Evolutionary conservation across 1,140 invertebrate genomes (phyloP), one percentile per base, ranked within the genome.

Genomic region (Callitettix versicolor): DNA sequence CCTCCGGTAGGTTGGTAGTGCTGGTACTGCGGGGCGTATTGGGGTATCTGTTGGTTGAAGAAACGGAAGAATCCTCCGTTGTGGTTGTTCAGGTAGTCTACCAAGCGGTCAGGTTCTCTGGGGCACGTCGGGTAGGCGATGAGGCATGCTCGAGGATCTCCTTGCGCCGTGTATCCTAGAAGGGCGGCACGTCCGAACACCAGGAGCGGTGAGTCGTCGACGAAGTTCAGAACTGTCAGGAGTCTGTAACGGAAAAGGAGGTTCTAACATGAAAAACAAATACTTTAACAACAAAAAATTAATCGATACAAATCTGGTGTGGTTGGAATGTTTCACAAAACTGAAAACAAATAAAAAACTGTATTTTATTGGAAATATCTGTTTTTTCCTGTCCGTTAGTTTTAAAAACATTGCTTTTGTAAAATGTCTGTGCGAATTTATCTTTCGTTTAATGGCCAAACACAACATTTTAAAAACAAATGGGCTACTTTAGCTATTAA

Each of bases 21-120:
- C 12, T 24, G 54, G 48, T 62, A 62, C 44, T 62, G 62, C 3
- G 62, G 62, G 11, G 55, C 58, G 26, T 60, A 62, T 17, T 62
- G 57, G 14, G 48, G 51, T 12, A 62, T 20, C 40, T 63, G 60
- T 41, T 62, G 60, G 53, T 76, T 79, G 64, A 90, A 88, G 62
- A 84, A 85, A 52, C 84, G 76, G 65, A 88, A 90, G 66, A 89
- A 87, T 9, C 87, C 88, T 38, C 88, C 87, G 54, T 88, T 87
- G 65, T 91, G 79, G 68, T 89, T 91, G 69, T 91, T 90, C 43
- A 90, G 71, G 65, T 90, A 90, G 65, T 85, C 71, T 26, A 88
- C 74, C 9, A 88, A 71, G 62, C 79, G 76, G 55, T 84, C 77
- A 22, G 82, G 71, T 64, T 85, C 80, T 56, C 76, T 78, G 0